These are phyloP conservation scores for Drosophila kanapiae DNA, from an alignment of 1,140 invertebrate species.

Conservation along the genomic window DNA sequence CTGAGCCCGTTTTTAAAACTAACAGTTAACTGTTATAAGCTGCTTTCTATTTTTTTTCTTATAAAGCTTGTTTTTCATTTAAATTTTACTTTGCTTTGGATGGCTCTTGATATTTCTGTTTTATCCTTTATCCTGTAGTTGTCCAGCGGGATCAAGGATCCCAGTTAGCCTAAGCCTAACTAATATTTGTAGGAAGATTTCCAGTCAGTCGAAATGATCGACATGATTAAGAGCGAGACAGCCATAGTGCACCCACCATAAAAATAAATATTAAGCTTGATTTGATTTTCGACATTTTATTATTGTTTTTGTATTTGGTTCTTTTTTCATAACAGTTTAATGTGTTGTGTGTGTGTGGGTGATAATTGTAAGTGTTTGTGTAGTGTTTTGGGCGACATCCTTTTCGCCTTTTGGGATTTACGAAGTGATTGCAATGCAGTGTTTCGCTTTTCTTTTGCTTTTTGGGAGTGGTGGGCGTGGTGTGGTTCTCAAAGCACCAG, in stretches of 20 bases:
- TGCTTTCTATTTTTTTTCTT: neutral
- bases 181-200: too few relatives aligned
- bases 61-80: too few relatives aligned
- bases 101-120: too few relatives aligned
- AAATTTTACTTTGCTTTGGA: too few relatives aligned
- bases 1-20: neutral
- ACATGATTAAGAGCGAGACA: neutral
- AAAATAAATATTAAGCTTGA: neutral
- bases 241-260: neutral
- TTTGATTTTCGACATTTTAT: constrained; percentile 40
- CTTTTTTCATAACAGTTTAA: constrained; percentile 38
- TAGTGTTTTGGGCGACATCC: constrained; percentile 3
- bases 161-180: too few relatives aligned
- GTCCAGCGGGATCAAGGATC: too few relatives aligned
- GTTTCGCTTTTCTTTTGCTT: neutral
- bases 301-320: constrained; percentile 48
- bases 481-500: constrained; percentile 68
- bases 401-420: constrained; percentile 28
- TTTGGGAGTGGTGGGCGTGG: constrained; percentile 20
- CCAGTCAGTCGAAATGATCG: too few relatives aligned
- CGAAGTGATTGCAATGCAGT: constrained; percentile 28
- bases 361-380: neutral
- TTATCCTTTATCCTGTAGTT: too few relatives aligned
- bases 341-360: constrained; percentile 23
- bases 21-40: neutral